phyloP scores from a whole-genome alignment of 1,140 invertebrate genomes.

The Ridgeia piscesae region DNA sequence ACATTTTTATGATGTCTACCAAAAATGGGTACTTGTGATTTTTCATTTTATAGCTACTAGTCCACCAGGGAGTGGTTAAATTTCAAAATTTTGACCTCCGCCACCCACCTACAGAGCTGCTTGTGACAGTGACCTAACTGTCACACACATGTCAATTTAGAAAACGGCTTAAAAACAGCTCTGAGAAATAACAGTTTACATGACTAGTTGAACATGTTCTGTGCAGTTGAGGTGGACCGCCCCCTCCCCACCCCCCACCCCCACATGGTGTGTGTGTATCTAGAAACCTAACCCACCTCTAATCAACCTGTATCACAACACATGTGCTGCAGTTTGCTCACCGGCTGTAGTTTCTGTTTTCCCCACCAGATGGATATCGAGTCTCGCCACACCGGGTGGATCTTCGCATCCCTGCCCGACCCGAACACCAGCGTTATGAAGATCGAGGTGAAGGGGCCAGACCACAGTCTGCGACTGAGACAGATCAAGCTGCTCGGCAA shows the following conservation, averaged over 20 bases:
- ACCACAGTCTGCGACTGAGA: slow-evolving; percentile 83
- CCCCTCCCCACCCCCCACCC: too few species aligned
- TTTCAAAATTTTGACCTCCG: too few species aligned
- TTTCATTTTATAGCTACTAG: too few species aligned
- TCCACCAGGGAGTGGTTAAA: too few species aligned
- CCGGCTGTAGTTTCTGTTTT: slow-evolving; percentile 9
- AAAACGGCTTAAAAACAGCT: neutral
- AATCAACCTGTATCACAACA: too few species aligned
- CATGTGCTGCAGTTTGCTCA: neutral
- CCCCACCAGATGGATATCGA: slow-evolving; percentile 80
- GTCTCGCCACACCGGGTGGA: slow-evolving; percentile 60
- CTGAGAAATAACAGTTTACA: neutral
- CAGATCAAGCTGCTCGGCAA: slow-evolving; percentile 69
- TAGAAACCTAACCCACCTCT: too few species aligned
- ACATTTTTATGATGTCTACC: too few species aligned
- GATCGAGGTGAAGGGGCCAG: slow-evolving; percentile 86
- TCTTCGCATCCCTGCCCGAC: slow-evolving; percentile 78
- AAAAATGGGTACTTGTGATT: too few species aligned
- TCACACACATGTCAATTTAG: neutral
- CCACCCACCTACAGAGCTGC: neutral
- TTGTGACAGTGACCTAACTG: neutral
- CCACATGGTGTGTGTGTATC: too few species aligned
- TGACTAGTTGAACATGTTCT: too few species aligned
- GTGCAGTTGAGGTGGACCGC: too few species aligned
- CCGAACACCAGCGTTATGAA: slow-evolving; percentile 63